Evolutionary conservation across 1,140 invertebrate genomes (phyloP).

Genomic region (Drosophila parabipectinata): DNA sequence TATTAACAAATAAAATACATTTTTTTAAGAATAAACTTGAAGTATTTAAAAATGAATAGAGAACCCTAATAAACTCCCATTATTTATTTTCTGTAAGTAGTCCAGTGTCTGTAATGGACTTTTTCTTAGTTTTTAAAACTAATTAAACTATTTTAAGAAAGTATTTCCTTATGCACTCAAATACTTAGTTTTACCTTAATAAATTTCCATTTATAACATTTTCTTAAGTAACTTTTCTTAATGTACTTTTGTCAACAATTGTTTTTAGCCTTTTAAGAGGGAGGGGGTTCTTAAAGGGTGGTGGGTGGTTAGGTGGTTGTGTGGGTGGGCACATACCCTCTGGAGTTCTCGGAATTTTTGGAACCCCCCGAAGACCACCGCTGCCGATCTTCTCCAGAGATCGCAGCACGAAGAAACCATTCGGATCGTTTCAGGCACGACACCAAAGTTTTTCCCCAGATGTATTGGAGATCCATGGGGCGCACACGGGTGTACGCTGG

Average conservation of each 20-base stretch:
- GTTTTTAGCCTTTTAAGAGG: background rate
- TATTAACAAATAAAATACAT: too few relatives aligned
- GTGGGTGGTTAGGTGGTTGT: background rate
- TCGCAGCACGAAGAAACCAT: slow-evolving; percentile 6
- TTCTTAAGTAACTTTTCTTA: background rate
- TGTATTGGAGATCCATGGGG: background rate
- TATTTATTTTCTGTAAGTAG: too few relatives aligned
- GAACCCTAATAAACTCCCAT: too few relatives aligned
- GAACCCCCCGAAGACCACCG: slow-evolving; percentile 2
- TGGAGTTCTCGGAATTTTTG: slow-evolving; percentile 2
- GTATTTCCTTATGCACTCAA: too few relatives aligned
- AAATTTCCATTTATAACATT: too few relatives aligned
- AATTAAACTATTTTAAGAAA: too few relatives aligned
- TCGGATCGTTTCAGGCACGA: slow-evolving; percentile 17
- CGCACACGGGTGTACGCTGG: background rate
- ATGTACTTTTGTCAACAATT: background rate
- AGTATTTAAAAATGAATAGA: too few relatives aligned
- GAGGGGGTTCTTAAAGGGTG: background rate
- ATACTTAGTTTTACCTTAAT: too few relatives aligned
- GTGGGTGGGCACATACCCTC: background rate
- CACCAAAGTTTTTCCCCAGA: slow-evolving; percentile 8
- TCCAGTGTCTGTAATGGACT: too few relatives aligned
- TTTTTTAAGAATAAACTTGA: too few relatives aligned
- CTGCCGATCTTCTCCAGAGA: slow-evolving; percentile 11
- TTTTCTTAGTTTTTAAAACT: too few relatives aligned